These are phyloP conservation scores for Clarias gariepinus DNA, from an alignment of 2,113 vertebrate genomes.

Conservation along the genomic window DNA sequence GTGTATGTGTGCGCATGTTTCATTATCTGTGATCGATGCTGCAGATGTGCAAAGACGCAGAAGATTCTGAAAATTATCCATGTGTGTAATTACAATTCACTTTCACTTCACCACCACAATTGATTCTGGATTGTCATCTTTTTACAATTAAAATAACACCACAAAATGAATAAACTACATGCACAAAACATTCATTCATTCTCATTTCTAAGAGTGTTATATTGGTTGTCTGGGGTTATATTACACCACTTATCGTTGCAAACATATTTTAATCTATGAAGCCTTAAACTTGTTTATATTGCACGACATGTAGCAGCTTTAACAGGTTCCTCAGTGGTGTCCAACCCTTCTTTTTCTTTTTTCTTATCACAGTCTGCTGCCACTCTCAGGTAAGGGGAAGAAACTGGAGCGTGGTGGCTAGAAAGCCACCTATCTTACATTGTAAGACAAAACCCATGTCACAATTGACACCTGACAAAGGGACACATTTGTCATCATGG, in stretches of 20 bases:
- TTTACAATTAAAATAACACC: background rate
- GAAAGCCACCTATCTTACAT: background rate
- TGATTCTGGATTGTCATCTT: background rate
- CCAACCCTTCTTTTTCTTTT: background rate
- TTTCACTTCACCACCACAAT: background rate
- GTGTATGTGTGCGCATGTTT: conserved; percentile 20
- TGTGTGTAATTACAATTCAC: conserved; percentile 50
- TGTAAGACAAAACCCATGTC: background rate
- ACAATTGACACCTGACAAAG: background rate
- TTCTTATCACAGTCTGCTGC: background rate
- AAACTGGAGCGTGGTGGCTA: background rate
- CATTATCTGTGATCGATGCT: conserved; percentile 4
- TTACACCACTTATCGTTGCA: background rate
- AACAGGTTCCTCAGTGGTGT: background rate
- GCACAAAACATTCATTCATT: too few species aligned
- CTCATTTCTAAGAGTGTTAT: background rate
- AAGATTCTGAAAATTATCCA: conserved; percentile 40
- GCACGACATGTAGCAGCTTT: background rate
- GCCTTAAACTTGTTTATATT: background rate
- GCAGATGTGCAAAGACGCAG: conserved; percentile 18
- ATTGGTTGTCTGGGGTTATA: background rate
- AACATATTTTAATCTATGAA: background rate
- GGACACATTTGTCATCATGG: background rate
- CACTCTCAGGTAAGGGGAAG: background rate
- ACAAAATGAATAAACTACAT: background rate